Evolutionary conservation across 2,888 invertebrate genomes (phyloP), one percentile per base, ranked within the genome.

Genomic region (Graphium colonna): DNA sequence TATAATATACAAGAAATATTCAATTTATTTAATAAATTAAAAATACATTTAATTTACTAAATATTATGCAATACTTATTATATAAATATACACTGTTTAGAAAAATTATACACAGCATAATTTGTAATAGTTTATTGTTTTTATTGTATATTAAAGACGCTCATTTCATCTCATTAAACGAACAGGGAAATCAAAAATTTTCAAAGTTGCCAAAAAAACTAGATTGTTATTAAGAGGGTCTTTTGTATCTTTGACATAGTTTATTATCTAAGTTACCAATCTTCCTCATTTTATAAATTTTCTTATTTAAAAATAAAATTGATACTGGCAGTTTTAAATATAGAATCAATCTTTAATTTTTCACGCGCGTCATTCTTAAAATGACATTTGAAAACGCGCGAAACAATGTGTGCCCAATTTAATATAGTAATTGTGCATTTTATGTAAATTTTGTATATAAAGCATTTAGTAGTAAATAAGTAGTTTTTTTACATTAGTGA

Each of bases 401-500:
- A 38, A 33, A 28, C n/a, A 8, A 8, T 39, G 10, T 33, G 12
- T 42, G 17, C 33, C 45, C 33, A 3, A 13, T 17, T 39, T 18
- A 13, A 15, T 26, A 43, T 33, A 39, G 40, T 31, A 36, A 52
- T 49, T 39, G 12, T 45, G 16, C 26, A 38, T 26, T 39, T 15
- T 45, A 38, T 58, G 58, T 57, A 57, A 55, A 59, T 57, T 10
- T 47, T 56, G 51, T 57, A 57, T 51, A 60, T 40, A 60, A 50
- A 55, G 56, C 60, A 60, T 62, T 60, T 60, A 59, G 45, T 60
- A 61, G 58, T 40, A 41, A 42, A 43, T 51, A 55, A 43, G 46
- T 59, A 61, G 54, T 28, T 44, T 40, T 56, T 54, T 52, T 60
- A 60, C 53, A 46, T 40, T 62, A 62, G 59, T 45, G 63, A 63